A percentile compares a stretch with the other conserved stretches of the same genome.
Conservation (phyloP, 53 echinoderm and acorn worm species). For the Zoroaster sp. region DNA sequence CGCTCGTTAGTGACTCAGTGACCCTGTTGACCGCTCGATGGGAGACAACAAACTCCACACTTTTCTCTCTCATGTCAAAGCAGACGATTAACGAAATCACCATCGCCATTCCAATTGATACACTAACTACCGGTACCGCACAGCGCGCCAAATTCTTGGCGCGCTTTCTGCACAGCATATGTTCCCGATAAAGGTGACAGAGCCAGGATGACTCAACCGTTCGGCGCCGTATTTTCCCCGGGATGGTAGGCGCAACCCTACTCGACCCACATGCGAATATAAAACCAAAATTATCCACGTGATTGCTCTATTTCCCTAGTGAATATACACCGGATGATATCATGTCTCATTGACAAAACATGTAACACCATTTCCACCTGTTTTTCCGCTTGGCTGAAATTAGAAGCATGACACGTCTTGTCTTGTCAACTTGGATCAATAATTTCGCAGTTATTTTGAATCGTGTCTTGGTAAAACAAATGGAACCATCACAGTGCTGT, state of each 20-base stretch:
- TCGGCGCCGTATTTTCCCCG: neutral
- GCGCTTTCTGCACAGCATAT: neutral
- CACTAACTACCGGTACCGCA: neutral
- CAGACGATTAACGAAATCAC: no score
- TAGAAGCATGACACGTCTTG: neutral
- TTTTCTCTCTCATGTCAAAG: no score
- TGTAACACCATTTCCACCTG: neutral
- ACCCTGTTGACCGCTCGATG: no score
- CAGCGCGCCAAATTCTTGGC: neutral
- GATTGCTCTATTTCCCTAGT: neutral
- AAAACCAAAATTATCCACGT: neutral
- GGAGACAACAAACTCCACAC: no score
- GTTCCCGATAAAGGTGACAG: neutral
- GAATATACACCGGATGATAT: neutral
- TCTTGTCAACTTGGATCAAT: no score
- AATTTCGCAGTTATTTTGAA: no score
- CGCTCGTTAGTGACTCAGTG: no score
- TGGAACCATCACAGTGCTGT: no score
- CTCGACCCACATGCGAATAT: neutral
- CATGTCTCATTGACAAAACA: no score
- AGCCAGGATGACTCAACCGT: neutral
- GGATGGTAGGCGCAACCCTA: neutral
- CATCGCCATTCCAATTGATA: neutral
- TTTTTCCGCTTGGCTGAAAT: neutral
- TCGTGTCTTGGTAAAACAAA: no score